Conservation (phyloP, 2,888 invertebrate species). For the Ctenicera cuprea region DNA sequence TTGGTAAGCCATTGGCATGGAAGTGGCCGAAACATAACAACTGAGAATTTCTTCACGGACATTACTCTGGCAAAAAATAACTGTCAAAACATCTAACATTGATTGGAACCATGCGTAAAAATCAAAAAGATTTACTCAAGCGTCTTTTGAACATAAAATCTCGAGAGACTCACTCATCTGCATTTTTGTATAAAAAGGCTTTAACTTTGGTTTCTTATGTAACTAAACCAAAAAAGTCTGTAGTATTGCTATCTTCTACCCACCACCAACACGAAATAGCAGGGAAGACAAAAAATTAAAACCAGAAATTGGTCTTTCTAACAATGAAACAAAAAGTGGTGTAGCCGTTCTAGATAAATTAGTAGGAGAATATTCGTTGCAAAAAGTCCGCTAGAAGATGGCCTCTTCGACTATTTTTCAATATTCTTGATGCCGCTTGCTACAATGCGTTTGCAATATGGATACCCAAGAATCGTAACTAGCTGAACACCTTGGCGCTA, state of each 20-base stretch:
- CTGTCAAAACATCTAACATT: neutral
- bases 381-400: neutral
- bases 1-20: neutral
- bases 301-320: neutral
- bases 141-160: neutral
- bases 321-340: neutral
- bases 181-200: neutral
- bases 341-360: neutral
- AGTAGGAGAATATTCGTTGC: neutral
- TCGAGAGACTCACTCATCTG: neutral
- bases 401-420: too few species aligned
- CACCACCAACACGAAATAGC: neutral
- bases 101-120: neutral
- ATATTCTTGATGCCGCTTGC: neutral
- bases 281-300: neutral
- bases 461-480: neutral
- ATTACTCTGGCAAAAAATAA: neutral
- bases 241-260: neutral
- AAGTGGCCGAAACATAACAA: neutral
- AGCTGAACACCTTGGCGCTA: neutral
- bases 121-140: conserved; percentile 3
- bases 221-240: neutral
- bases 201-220: neutral
- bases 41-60: neutral
- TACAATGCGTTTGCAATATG: neutral